A percentile compares a stretch with the other conserved stretches of the same genome.
phyloP scores from a whole-genome alignment of 2,797 vertebrate genomes.

The Xerus rutilus region DNA sequence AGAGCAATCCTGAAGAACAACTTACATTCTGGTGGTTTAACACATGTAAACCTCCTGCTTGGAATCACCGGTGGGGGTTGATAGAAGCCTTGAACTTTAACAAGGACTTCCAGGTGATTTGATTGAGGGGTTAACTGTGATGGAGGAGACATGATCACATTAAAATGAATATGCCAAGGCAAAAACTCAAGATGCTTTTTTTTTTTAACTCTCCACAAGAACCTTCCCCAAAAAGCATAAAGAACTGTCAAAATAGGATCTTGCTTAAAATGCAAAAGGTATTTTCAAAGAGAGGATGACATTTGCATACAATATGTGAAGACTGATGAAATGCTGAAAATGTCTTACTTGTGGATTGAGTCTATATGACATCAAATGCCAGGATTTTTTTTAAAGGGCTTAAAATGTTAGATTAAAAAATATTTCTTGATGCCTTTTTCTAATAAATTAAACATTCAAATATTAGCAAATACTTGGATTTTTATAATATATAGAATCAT shows the following conservation, averaged over 20 bases:
- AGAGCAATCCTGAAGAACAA: constrained; percentile 71
- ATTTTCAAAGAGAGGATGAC: constrained; percentile 79
- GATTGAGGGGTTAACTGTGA: constrained; percentile 70
- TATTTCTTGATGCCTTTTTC: constrained; percentile 18
- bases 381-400: constrained; percentile 20
- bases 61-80: constrained; percentile 48
- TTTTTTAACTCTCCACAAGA: constrained; percentile 66
- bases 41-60: constrained; percentile 60
- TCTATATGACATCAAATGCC: constrained; percentile 75
- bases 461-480: background rate
- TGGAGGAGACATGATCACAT: constrained; percentile 79
- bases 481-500: background rate
- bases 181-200: constrained; percentile 77
- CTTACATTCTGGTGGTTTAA: constrained; percentile 63
- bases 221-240: constrained; percentile 75
- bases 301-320: constrained; percentile 82
- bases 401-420: constrained; percentile 53
- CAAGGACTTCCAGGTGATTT: constrained; percentile 79
- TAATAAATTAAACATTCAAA: constrained; percentile 5
- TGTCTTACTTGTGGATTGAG: constrained; percentile 67
- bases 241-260: constrained; percentile 82
- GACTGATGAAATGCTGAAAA: constrained; percentile 52
- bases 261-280: constrained; percentile 83
- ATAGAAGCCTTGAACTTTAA: constrained; percentile 66
- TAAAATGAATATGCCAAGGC: constrained; percentile 68